These are phyloP conservation scores for Leuctra nigra DNA, from an alignment of 2,888 invertebrate species.

Conservation along the genomic window DNA sequence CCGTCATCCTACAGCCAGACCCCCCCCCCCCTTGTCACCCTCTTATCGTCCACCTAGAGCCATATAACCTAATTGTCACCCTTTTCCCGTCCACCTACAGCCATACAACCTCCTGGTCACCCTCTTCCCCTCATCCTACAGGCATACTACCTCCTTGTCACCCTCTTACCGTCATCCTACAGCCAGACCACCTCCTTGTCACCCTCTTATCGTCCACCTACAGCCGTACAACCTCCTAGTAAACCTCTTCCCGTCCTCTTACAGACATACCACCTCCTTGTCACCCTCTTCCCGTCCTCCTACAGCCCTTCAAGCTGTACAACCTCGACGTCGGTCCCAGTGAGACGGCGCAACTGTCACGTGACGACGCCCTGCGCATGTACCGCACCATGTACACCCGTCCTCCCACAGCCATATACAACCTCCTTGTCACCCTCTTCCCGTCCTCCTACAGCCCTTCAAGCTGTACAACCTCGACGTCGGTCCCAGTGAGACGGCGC, in stretches of 20 bases:
- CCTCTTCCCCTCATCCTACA: constrained; percentile 73
- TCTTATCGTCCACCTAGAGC: too few species aligned
- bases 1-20: not conserved
- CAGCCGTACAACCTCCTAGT: not conserved
- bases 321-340: not conserved
- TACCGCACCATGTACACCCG: constrained; percentile 68
- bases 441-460: not conserved
- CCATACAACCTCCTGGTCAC: not conserved
- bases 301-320: constrained; percentile 5
- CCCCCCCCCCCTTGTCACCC: too few species aligned
- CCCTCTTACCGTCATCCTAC: constrained; percentile 33
- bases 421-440: not conserved
- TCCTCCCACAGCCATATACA: not conserved
- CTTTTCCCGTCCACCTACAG: too few species aligned
- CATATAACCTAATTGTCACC: too few species aligned
- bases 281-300: not conserved
- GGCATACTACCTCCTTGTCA: constrained; percentile 71
- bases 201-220: not conserved
- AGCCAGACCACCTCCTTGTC: not conserved
- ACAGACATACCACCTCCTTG: not conserved
- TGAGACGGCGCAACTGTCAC: constrained; percentile 60
- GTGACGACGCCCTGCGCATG: constrained; percentile 77
- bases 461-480: not conserved
- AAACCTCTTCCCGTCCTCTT: not conserved
- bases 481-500: constrained; percentile 48